These are phyloP conservation scores for Scomberomorus guttatus DNA, from an alignment of 2,797 vertebrate genomes.

Conservation along the genomic window DNA sequence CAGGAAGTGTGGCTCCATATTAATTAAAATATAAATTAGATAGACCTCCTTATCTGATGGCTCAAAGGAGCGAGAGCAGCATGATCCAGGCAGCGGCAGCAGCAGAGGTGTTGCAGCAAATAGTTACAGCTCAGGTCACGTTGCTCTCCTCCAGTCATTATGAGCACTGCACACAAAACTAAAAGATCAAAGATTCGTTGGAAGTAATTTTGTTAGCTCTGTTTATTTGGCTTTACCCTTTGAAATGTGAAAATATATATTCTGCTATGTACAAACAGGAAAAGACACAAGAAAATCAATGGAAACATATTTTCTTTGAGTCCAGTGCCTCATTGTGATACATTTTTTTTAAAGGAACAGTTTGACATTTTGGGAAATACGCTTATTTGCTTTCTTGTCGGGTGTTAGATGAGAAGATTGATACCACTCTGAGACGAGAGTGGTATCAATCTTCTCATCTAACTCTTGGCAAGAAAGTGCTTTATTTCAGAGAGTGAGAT, in stretches of 20 bases:
- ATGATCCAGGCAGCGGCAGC: conserved; percentile 70
- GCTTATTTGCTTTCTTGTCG: not conserved
- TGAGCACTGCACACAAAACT: conserved; percentile 14
- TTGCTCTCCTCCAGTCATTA: conserved; percentile 33
- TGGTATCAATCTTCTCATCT: too few species aligned
- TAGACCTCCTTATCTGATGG: conserved; percentile 82
- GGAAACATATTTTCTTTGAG: too few species aligned
- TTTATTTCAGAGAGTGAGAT: too few species aligned
- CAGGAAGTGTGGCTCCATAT: conserved; percentile 82
- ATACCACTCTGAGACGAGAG: not conserved
- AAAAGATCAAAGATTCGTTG: not conserved
- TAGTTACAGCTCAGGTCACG: conserved; percentile 39
- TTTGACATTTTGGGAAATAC: too few species aligned
- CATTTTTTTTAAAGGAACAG: not conserved
- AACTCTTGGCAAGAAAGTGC: too few species aligned
- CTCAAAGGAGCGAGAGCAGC: conserved; percentile 58
- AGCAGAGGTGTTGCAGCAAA: conserved; percentile 53
- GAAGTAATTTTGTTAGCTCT: not conserved
- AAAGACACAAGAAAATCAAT: too few species aligned
- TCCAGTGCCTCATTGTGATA: too few species aligned
- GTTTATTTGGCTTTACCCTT: not conserved
- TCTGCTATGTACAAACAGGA: not conserved
- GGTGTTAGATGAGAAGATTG: not conserved
- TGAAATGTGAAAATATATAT: not conserved
- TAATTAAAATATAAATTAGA: conserved; percentile 88